Evolutionary conservation across 2,888 invertebrate genomes (phyloP).

Genomic region (Lampropteryx suffumata): DNA sequence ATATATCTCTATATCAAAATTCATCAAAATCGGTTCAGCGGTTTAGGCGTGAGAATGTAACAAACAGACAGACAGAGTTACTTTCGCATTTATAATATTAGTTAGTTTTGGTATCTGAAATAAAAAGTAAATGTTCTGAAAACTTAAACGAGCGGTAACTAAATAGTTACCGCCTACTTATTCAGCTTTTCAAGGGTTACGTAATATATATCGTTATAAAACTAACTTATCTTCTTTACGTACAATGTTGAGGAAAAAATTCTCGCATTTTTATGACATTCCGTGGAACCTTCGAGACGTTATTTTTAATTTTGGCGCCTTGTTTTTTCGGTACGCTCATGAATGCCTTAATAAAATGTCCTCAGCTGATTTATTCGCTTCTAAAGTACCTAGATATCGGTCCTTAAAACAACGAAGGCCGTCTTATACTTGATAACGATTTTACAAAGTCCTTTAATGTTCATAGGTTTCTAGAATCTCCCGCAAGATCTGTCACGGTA

Average conservation of each 20-base stretch:
- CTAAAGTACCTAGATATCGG: background rate
- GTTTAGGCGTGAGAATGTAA: no score
- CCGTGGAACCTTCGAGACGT: conserved; percentile 36
- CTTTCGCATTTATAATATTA: no score
- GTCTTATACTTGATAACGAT: background rate
- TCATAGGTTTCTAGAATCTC: no score
- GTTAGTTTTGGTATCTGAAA: no score
- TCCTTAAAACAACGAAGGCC: background rate
- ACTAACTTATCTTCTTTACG: conserved; percentile 34
- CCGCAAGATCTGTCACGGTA: no score
- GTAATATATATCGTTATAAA: conserved; percentile 39
- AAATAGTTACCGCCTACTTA: no score
- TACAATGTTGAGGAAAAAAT: conserved; percentile 33
- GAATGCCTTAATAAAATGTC: conserved; percentile 27
- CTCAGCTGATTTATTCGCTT: conserved; percentile 31
- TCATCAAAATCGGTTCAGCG: no score
- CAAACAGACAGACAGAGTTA: no score
- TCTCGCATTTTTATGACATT: conserved; percentile 43
- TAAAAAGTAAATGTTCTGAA: conserved; percentile 42
- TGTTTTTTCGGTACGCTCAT: conserved; percentile 28
- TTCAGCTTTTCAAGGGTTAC: conserved; percentile 36
- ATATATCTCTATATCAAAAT: no score
- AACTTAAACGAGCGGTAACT: no score
- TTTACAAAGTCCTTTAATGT: no score
- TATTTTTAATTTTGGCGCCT: conserved; percentile 38